Conservation (phyloP, 2,113 vertebrate genomes). For the Lophura nycthemera region DNA sequence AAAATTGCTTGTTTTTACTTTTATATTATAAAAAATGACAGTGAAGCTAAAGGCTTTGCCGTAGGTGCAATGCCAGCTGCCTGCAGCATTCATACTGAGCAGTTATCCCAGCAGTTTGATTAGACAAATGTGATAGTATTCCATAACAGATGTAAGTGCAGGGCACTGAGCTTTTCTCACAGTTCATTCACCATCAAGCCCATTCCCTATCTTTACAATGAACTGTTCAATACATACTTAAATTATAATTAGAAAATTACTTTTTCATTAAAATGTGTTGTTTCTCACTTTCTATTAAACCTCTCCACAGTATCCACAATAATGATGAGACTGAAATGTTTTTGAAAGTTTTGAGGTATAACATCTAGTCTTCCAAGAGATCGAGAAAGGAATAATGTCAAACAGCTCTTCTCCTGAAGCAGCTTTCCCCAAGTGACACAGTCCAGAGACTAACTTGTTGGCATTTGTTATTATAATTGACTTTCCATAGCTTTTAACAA, state of each 20-base stretch:
- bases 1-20: neutral
- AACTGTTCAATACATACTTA: neutral
- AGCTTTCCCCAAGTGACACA: conserved; percentile 34
- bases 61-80: neutral
- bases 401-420: conserved; percentile 47
- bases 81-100: neutral
- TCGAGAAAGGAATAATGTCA: neutral
- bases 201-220: neutral
- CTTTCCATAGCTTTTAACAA: conserved; percentile 56
- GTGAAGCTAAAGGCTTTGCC: neutral
- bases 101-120: neutral
- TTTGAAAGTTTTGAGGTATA: conserved; percentile 53
- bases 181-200: neutral
- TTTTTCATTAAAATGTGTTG: neutral
- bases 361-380: conserved; percentile 7
- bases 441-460: conserved; percentile 14
- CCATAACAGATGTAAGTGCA: neutral
- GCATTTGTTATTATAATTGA: conserved; percentile 59
- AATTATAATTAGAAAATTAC: neutral
- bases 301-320: neutral
- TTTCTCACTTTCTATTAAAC: neutral
- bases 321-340: neutral
- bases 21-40: neutral
- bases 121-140: neutral
- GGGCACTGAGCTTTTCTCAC: neutral